Evolutionary conservation across 2,888 invertebrate genomes (phyloP).

Genomic region (Thysanoteuthis rhombus): DNA sequence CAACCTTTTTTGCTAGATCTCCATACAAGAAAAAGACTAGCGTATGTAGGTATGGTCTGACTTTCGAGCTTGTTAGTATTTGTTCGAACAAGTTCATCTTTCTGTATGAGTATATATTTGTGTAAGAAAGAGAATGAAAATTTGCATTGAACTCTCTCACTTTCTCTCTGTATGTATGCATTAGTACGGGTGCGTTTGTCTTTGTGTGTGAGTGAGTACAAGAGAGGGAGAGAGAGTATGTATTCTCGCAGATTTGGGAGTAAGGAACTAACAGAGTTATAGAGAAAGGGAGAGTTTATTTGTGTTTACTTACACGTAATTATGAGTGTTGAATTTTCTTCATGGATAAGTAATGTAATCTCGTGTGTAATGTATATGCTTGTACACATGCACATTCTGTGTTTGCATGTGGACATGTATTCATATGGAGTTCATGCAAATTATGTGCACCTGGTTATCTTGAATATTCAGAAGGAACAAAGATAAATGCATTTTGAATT

Average conservation of each 20-base stretch:
- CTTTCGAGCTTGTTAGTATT: no score
- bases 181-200: not conserved
- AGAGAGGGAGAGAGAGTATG: no score
- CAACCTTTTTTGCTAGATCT: no score
- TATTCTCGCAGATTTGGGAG: no score
- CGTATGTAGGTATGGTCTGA: no score
- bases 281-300: no score
- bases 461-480: not conserved
- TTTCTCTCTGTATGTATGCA: not conserved
- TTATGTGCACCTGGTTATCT: not conserved
- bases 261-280: no score
- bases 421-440: not conserved
- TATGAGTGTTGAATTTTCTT: not conserved
- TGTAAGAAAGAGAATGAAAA: no score
- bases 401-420: not conserved
- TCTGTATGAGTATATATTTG: not conserved
- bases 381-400: no score
- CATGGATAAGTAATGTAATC: not conserved
- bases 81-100: not conserved
- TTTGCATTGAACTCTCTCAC: not conserved
- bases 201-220: no score
- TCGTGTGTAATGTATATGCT: not conserved
- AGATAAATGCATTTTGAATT: not conserved
- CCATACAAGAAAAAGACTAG: no score
- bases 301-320: not conserved